A percentile compares a stretch with the other conserved stretches of the same genome.
Evolutionary conservation across 2,113 vertebrate genomes (phyloP).

Genomic region (Isurus oxyrinchus): DNA sequence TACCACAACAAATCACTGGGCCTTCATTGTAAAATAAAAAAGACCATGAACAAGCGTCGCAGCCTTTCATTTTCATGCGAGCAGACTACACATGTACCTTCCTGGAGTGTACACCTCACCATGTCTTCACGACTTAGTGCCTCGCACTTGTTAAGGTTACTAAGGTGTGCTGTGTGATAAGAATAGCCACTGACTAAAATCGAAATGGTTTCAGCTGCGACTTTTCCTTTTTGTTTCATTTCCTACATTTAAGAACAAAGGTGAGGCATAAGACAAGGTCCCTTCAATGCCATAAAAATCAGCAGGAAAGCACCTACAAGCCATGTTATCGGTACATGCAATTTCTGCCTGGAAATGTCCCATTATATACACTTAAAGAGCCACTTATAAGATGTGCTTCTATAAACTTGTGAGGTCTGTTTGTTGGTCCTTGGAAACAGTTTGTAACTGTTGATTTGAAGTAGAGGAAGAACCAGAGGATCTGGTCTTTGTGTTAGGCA

Average conservation of each 20-base stretch:
- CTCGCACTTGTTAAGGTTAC: conserved; percentile 16
- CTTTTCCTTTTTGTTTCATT: conserved; percentile 51
- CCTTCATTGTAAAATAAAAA: conserved; percentile 57
- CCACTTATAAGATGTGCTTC: conserved; percentile 55
- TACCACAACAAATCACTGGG: conserved; percentile 52
- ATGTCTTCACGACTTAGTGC: background rate
- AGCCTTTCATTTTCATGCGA: conserved; percentile 36
- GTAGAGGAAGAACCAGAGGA: conserved; percentile 60
- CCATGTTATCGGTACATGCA: conserved; percentile 63
- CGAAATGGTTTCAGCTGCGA: conserved; percentile 37
- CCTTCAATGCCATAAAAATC: conserved; percentile 31
- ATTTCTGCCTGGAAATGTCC: conserved; percentile 71
- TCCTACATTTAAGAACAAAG: conserved; percentile 54
- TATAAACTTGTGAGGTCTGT: conserved; percentile 96
- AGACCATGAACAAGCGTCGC: conserved; percentile 39
- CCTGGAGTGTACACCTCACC: conserved; percentile 20
- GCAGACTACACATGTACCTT: conserved; percentile 36
- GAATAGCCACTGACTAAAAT: background rate
- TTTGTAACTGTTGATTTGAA: conserved; percentile 78
- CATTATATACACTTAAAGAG: conserved; percentile 61
- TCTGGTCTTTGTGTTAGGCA: conserved; percentile 97
- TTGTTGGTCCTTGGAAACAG: conserved; percentile 84
- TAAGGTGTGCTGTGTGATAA: conserved; percentile 29
- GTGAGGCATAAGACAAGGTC: conserved; percentile 48
- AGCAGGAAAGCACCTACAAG: conserved; percentile 48